Evolutionary conservation across 2,888 invertebrate genomes (phyloP), one percentile per base, ranked within the genome.

Genomic region (Acronicta aceris): DNA sequence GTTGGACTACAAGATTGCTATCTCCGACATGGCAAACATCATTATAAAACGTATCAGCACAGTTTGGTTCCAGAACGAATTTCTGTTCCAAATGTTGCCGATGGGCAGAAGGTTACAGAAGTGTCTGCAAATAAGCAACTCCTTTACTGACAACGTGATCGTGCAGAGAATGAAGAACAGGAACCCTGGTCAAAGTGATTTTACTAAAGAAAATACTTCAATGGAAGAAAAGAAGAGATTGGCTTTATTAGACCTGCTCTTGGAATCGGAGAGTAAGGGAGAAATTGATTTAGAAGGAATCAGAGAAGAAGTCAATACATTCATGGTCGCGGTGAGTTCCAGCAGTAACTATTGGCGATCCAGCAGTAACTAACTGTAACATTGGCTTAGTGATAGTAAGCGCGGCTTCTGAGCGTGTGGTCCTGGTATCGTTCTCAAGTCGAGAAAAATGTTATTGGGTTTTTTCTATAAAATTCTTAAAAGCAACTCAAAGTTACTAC

Each of bases 291-390:
- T 96, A 69, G 88, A 95, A 45, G 96, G 96, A 40, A 96, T 97
- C 59, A 92, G 96, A 52, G 96, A 97, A 78, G 96, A 97, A 90
- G 96, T 97, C 0, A 96, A 97, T 76, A 97, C 97, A 0, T 97
- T 97, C 77, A 96, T 97, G 96, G 97, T 97, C 89, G 96, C 96
- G 86, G 96, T 96, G 80, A 84, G 82, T 15, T 21, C 21, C 21
- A 21, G 2, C 21, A 21, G 21, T 21, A 21, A 21, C 21, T 21
- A 21, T 21, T 21, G 1, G 30, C 7, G 2, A n/a, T n/a, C n/a
- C n/a, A n/a, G n/a, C n/a, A n/a, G 10, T 30, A 9, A 9, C 7
- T 30, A 1, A 9, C 4, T 21, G 21, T 21, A 21, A 21, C 21
- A 21, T 21, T 21, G 2, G 21, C 4, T 5, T 27, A 7, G 21